These are phyloP conservation scores for Himalopsyche japonica DNA, from an alignment of 2,888 invertebrate genomes.

Conservation along the genomic window DNA sequence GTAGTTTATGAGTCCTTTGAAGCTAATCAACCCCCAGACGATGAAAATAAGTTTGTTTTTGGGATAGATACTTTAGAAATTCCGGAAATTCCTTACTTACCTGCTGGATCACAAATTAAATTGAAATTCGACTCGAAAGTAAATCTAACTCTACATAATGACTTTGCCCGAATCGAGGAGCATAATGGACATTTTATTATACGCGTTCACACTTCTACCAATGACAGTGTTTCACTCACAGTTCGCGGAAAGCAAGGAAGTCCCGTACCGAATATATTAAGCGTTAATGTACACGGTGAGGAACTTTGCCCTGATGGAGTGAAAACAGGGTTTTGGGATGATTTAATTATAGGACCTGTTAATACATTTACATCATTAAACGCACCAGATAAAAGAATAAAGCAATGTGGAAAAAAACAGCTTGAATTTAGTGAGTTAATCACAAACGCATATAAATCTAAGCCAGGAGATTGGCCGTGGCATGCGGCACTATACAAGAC, in stretches of 20 bases:
- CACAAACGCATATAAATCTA: conserved; percentile 45
- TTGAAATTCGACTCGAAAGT: conserved; percentile 5
- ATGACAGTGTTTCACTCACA: not conserved
- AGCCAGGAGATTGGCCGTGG: conserved; percentile 54
- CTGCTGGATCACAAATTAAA: conserved; percentile 3
- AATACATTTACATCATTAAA: not conserved
- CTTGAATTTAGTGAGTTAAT: conserved; percentile 47
- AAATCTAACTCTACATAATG: not conserved
- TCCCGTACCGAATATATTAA: conserved; percentile 7
- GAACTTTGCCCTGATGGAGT: conserved; percentile 9
- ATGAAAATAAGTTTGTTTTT: conserved; percentile 14
- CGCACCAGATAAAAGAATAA: not conserved
- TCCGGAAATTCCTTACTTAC: not conserved
- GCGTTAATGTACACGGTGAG: not conserved
- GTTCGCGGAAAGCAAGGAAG: not conserved
- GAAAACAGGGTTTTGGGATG: not conserved
- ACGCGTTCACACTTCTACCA: not conserved
- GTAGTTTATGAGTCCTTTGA: conserved; percentile 4
- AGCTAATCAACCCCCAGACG: conserved; percentile 11
- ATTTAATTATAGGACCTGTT: not conserved
- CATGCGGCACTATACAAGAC: conserved; percentile 49
- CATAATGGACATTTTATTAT: not conserved
- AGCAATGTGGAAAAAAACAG: conserved; percentile 47
- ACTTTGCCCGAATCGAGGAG: not conserved
- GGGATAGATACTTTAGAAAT: not conserved